Percentiles rank a stretch among this genome's conserved stretches.
These are phyloP conservation scores for Enteromius radiatus DNA, from an alignment of 2,797 vertebrate genomes.

Conservation along the genomic window DNA sequence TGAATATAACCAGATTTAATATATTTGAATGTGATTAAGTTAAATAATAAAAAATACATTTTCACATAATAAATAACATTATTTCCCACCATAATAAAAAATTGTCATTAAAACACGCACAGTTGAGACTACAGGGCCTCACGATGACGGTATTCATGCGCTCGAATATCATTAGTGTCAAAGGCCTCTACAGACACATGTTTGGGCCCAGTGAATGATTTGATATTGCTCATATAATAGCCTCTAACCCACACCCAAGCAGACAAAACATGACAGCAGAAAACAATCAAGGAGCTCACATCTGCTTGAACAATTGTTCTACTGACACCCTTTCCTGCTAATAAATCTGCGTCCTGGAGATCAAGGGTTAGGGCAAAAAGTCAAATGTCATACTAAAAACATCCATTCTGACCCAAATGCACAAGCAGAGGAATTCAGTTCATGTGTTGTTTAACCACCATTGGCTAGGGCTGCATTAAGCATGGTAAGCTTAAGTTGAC, in stretches of 20 bases:
- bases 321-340: neutral
- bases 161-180: conserved; percentile 13
- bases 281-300: neutral
- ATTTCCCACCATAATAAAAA: neutral
- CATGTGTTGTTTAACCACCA: neutral
- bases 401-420: conserved; percentile 6
- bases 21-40: neutral
- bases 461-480: too few species aligned
- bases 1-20: neutral
- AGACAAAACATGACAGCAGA: conserved; percentile 24
- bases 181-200: neutral
- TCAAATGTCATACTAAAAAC: conserved; percentile 27
- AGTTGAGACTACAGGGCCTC: neutral
- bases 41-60: neutral
- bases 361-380: conserved; percentile 25
- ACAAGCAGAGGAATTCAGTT: neutral
- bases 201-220: neutral
- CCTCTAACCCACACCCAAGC: conserved; percentile 2
- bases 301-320: conserved; percentile 14
- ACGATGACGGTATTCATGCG: neutral
- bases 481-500: too few species aligned
- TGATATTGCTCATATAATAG: neutral
- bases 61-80: neutral
- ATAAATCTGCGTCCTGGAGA: neutral
- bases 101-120: neutral